Conservation (phyloP, 2,888 invertebrate species). For the Eremobia ochroleuca region DNA sequence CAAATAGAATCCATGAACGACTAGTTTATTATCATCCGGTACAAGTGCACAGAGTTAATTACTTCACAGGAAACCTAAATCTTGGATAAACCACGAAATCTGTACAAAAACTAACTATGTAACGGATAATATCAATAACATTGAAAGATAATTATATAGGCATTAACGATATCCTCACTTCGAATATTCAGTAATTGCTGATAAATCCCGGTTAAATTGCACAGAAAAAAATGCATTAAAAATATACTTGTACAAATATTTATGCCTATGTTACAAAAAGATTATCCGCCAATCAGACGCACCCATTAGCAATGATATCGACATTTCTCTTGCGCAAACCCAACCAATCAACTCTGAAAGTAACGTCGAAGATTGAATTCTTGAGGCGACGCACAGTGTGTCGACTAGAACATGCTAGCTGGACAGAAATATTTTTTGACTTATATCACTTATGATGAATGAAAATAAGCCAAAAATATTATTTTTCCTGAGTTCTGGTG, state of each 20-base stretch:
- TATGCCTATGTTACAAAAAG: conserved; percentile 27
- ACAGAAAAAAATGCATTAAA: not conserved
- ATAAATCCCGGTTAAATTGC: not conserved
- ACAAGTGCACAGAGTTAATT: not conserved
- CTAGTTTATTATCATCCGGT: conserved; percentile 27
- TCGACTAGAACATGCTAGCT: too few relatives aligned
- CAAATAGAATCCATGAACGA: not conserved
- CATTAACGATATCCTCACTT: conserved; percentile 27
- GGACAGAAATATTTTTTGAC: too few relatives aligned
- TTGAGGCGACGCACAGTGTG: too few relatives aligned
- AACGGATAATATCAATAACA: conserved; percentile 11
- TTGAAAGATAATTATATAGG: conserved; percentile 4
- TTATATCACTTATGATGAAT: too few relatives aligned
- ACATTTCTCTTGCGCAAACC: conserved; percentile 61
- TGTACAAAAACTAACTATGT: not conserved
- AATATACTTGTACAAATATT: conserved; percentile 15
- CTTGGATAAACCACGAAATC: conserved; percentile 10
- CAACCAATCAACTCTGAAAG: conserved; percentile 69
- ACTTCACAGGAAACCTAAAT: conserved; percentile 31
- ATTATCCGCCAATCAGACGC: conserved; percentile 36
- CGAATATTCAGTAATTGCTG: conserved; percentile 5
- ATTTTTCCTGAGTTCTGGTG: too few relatives aligned
- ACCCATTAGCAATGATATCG: conserved; percentile 32
- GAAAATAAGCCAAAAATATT: too few relatives aligned
- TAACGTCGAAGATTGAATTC: conserved; percentile 70